These are phyloP conservation scores for Ancistrus triradiatus DNA, from an alignment of 2,113 vertebrate genomes.

Conservation along the genomic window DNA sequence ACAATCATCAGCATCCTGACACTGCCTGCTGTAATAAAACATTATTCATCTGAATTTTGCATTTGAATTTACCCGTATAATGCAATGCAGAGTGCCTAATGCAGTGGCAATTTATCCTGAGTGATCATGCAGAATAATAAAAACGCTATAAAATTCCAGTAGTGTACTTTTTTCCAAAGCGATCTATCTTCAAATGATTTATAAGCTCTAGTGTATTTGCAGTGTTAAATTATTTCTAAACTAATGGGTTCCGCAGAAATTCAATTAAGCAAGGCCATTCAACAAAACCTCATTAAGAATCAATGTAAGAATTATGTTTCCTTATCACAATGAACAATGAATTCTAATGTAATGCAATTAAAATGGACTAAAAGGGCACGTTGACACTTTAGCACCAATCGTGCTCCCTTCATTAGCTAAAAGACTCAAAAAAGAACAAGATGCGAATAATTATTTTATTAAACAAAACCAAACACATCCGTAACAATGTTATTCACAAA, in stretches of 20 bases:
- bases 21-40: background rate
- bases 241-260: conserved; percentile 43
- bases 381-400: background rate
- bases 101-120: background rate
- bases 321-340: conserved; percentile 43
- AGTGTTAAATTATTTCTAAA: conserved; percentile 35
- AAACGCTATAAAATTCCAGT: background rate
- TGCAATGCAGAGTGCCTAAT: background rate
- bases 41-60: background rate
- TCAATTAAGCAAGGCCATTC: conserved; percentile 41
- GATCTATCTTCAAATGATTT: conserved; percentile 10
- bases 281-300: conserved; percentile 43
- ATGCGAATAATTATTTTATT: no score
- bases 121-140: conserved; percentile 1
- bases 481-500: no score
- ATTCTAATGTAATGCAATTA: conserved; percentile 36
- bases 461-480: no score
- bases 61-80: background rate
- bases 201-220: conserved; percentile 14
- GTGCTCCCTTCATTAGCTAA: no score
- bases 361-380: background rate
- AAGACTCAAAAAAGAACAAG: no score
- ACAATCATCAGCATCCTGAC: conserved; percentile 20
- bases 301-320: conserved; percentile 44
- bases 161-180: background rate